Conservation (phyloP, 2,113 vertebrate genomes). For the Vulpes vulpes region DNA sequence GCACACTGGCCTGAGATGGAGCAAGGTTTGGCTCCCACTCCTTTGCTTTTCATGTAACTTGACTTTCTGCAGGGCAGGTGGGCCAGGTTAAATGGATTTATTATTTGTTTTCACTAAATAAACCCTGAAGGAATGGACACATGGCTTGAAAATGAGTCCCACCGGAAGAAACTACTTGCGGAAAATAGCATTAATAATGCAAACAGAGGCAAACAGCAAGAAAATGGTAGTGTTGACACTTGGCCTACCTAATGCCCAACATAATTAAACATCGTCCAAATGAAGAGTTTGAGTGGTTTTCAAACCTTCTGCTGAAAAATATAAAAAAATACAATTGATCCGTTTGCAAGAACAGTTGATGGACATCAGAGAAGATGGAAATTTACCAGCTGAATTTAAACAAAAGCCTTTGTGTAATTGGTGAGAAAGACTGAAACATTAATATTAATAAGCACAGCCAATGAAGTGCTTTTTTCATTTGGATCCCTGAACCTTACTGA, state of each 20-base stretch:
- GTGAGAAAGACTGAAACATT: neutral
- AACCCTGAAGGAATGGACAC: neutral
- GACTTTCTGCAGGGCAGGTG: neutral
- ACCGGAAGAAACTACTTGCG: neutral
- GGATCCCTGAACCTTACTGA: neutral
- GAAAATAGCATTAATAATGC: neutral
- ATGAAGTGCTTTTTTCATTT: neutral
- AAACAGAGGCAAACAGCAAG: neutral
- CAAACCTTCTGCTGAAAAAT: neutral
- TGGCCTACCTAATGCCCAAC: neutral
- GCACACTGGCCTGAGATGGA: neutral
- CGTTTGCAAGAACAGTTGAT: neutral
- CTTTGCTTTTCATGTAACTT: neutral
- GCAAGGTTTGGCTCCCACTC: neutral
- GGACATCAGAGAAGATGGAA: neutral
- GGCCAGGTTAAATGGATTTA: neutral
- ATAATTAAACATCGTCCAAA: neutral
- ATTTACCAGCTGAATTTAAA: neutral
- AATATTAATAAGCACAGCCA: neutral
- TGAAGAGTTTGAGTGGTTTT: neutral
- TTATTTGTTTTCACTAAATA: conserved; percentile 15
- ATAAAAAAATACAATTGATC: neutral
- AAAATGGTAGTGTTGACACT: neutral
- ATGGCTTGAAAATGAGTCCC: neutral
- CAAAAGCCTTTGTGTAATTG: neutral